Percentiles rank a stretch among this genome's conserved stretches.
Conservation (phyloP, 2,113 vertebrate genomes). For the Corydoras sp. region DNA sequence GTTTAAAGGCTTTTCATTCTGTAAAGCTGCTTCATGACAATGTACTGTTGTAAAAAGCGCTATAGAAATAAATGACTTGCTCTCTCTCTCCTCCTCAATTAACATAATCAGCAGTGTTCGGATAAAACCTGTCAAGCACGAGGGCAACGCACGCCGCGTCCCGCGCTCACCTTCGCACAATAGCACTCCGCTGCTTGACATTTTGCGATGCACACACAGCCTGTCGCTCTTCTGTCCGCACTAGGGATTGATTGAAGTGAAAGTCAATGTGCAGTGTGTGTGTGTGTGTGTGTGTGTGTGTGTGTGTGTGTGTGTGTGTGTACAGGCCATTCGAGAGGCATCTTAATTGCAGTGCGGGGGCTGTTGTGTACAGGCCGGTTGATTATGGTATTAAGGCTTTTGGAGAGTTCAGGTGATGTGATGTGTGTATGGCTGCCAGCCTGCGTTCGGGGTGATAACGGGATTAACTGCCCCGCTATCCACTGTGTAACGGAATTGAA, state of each 20-base stretch:
- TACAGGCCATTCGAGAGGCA: slow-evolving; percentile 26
- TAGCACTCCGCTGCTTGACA: slow-evolving; percentile 26
- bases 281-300: slow-evolving; percentile 10
- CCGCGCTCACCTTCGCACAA: slow-evolving; percentile 10
- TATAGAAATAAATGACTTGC: too few relatives aligned
- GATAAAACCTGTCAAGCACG: slow-evolving; percentile 7
- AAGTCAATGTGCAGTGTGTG: slow-evolving; percentile 10
- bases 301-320: slow-evolving; percentile 14
- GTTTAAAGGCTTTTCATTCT: too few relatives aligned
- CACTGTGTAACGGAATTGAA: slow-evolving; percentile 54
- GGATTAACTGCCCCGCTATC: slow-evolving; percentile 47
- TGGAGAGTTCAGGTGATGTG: too few relatives aligned
- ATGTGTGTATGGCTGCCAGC: too few relatives aligned
- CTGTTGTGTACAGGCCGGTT: slow-evolving; percentile 39
- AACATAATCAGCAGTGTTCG: not conserved
- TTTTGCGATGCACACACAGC: slow-evolving; percentile 20
- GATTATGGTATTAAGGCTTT: slow-evolving; percentile 39
- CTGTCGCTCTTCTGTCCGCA: slow-evolving; percentile 22
- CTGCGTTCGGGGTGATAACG: too few relatives aligned
- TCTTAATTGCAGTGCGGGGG: slow-evolving; percentile 40
- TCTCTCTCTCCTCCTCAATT: slow-evolving; percentile 3
- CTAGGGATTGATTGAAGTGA: slow-evolving; percentile 30
- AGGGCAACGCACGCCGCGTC: not conserved
- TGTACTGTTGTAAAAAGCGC: too few relatives aligned
- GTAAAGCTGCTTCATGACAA: too few relatives aligned